Percentiles rank a stretch among this genome's conserved stretches.
Evolutionary conservation across 1,140 invertebrate species (phyloP).

Genomic region (Pseudomyrmex gracilis): DNA sequence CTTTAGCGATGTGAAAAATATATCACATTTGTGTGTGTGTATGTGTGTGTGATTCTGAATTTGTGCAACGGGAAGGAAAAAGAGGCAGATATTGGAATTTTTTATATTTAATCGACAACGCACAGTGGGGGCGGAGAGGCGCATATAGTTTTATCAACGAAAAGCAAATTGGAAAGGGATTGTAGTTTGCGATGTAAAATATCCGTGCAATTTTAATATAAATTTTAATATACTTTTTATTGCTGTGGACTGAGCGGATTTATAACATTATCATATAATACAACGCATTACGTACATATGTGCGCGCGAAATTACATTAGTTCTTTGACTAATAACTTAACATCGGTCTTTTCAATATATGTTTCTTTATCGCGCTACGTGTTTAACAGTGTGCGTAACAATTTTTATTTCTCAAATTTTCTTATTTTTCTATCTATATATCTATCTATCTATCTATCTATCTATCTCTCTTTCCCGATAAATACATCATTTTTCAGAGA

Average conservation of each 20-base stretch:
- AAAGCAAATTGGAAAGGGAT: background rate
- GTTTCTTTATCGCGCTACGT: too few relatives aligned
- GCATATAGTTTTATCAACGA: background rate
- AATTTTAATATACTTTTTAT: too few relatives aligned
- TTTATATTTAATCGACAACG: background rate
- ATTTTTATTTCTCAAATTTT: background rate
- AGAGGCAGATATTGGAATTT: background rate
- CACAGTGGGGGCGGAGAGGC: too few relatives aligned
- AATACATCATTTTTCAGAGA: conserved; percentile 34
- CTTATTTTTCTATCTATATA: too few relatives aligned
- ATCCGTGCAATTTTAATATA: background rate
- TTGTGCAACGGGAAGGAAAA: background rate
- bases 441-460: background rate
- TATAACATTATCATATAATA: too few relatives aligned
- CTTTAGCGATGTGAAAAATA: background rate
- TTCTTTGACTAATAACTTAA: background rate
- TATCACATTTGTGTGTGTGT: too few relatives aligned
- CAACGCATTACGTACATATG: too few relatives aligned
- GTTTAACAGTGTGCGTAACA: background rate
- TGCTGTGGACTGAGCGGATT: too few relatives aligned
- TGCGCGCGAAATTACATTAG: background rate
- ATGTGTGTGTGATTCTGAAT: background rate
- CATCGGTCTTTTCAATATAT: too few relatives aligned
- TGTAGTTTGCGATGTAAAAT: background rate
- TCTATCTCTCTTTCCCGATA: background rate